phyloP scores from a whole-genome alignment of 2,113 vertebrate species.

The Rhadina sibilatrix region DNA sequence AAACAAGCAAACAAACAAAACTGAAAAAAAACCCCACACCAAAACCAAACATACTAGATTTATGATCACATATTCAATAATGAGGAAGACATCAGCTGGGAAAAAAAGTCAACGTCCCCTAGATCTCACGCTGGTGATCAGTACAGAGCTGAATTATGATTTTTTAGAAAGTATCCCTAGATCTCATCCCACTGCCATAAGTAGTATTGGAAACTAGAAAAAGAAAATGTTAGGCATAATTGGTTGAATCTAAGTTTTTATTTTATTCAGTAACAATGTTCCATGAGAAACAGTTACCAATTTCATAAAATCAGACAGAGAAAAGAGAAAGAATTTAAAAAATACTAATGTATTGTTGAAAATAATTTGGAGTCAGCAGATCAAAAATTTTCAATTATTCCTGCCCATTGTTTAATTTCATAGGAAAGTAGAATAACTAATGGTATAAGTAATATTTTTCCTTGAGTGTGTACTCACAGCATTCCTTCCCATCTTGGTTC shows the following conservation, averaged over 20 bases:
- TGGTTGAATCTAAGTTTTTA: background rate
- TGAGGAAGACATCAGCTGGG: background rate
- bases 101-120: background rate
- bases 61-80: background rate
- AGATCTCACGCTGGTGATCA: background rate
- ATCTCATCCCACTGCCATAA: background rate
- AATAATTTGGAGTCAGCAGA: background rate
- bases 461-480: background rate
- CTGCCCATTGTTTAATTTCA: background rate
- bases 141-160: rapidly evolving
- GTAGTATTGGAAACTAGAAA: background rate
- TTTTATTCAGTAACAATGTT: background rate
- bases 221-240: background rate
- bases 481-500: background rate
- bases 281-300: background rate
- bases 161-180: background rate
- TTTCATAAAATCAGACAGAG: background rate
- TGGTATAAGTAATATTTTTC: background rate
- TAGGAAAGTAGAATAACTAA: background rate
- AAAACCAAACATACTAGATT: background rate
- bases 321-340: background rate
- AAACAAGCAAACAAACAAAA: background rate
- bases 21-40: background rate
- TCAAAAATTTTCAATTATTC: background rate
- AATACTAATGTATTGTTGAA: background rate